phyloP scores from a whole-genome alignment of 2,888 invertebrate species.

The Pyrrhia umbra region DNA sequence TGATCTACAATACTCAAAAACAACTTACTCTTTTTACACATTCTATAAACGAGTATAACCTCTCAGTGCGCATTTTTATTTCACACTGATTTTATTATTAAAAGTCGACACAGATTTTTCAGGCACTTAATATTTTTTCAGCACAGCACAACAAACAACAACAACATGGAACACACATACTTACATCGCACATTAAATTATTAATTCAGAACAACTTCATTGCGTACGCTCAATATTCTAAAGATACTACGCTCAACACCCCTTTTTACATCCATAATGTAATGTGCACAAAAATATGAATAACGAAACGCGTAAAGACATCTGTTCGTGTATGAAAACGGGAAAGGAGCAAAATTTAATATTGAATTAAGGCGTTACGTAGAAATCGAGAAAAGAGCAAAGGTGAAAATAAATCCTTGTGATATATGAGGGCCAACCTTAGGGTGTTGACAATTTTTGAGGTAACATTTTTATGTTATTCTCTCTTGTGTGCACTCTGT shows the following conservation, averaged over 20 bases:
- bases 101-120: too few species aligned
- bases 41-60: too few species aligned
- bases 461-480: conserved; percentile 81
- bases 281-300: conserved; percentile 84
- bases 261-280: conserved; percentile 69
- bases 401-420: conserved; percentile 88
- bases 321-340: conserved; percentile 80
- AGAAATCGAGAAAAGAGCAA: conserved; percentile 86
- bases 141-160: conserved; percentile 10
- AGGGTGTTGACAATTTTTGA: conserved; percentile 86
- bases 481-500: conserved; percentile 61
- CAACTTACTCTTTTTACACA: too few species aligned
- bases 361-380: conserved; percentile 89
- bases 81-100: too few species aligned
- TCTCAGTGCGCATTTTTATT: too few species aligned
- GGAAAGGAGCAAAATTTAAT: conserved; percentile 87
- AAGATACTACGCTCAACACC: conserved; percentile 50
- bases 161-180: background rate
- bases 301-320: conserved; percentile 86
- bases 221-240: conserved; percentile 57
- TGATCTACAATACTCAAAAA: too few species aligned
- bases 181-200: conserved; percentile 40
- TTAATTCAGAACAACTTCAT: conserved; percentile 59
- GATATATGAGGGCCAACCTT: conserved; percentile 84
- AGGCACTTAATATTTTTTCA: background rate